These are phyloP conservation scores for Jordanella pulchra DNA, from an alignment of 2,797 vertebrate genomes.

Conservation along the genomic window DNA sequence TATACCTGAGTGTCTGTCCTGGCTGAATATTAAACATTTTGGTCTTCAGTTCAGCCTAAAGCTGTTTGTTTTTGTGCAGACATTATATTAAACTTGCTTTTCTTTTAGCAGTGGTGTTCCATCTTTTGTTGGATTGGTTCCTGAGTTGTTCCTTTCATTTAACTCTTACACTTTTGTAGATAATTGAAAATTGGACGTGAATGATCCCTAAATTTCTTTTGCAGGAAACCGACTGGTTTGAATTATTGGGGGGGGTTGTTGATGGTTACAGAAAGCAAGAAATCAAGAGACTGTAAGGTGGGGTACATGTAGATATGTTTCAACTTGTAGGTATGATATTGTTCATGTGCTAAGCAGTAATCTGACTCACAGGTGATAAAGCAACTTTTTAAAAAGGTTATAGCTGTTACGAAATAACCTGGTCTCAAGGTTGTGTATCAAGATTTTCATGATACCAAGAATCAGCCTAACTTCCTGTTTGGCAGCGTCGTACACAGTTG, in stretches of 20 bases:
- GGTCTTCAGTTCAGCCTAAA: neutral
- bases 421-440: neutral
- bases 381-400: too few relatives aligned
- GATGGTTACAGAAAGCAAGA: neutral
- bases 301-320: neutral
- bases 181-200: neutral
- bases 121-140: too few relatives aligned
- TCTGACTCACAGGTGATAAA: too few relatives aligned
- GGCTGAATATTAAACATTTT: neutral
- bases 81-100: too few relatives aligned
- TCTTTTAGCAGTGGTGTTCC: too few relatives aligned
- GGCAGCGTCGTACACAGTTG: neutral
- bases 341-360: neutral
- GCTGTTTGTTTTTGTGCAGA: too few relatives aligned
- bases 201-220: neutral
- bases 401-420: neutral
- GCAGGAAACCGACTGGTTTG: neutral
- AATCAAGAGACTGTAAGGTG: neutral
- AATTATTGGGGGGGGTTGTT: neutral
- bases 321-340: neutral
- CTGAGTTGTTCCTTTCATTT: too few relatives aligned
- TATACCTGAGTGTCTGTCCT: too few relatives aligned
- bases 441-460: neutral
- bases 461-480: constrained; percentile 1
- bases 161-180: neutral